Evolutionary conservation across 2,113 vertebrate species (phyloP).

Genomic region (Chroicocephalus ridibundus): DNA sequence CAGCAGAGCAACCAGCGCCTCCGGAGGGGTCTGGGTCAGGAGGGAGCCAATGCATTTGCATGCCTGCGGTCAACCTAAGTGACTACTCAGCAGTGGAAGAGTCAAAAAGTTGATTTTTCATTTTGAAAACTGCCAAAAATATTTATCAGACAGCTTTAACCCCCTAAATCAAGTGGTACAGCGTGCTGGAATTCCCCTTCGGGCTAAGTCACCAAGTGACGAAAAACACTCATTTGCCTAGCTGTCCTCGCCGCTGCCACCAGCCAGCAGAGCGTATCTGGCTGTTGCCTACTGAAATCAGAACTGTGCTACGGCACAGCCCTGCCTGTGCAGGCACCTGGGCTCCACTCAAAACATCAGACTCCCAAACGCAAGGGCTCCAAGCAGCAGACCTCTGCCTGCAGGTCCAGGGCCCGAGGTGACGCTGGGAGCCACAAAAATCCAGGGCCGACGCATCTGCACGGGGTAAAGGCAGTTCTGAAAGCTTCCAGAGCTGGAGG

Average conservation of each 20-base stretch:
- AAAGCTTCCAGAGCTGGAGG: background rate
- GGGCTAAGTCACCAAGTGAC: background rate
- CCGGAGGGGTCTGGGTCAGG: rapidly evolving
- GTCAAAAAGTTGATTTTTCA: background rate
- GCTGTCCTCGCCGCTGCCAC: background rate
- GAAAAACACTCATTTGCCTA: constrained; percentile 33
- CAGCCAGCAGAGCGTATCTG: background rate
- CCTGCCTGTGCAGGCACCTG: background rate
- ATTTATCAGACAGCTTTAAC: background rate
- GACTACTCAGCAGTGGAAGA: background rate
- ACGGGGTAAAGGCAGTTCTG: background rate
- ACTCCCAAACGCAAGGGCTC: background rate
- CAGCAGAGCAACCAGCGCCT: background rate
- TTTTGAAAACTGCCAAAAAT: constrained; percentile 8
- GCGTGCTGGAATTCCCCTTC: constrained; percentile 3
- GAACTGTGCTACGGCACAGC: background rate
- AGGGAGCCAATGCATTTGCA: background rate
- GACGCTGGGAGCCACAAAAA: background rate
- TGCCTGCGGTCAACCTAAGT: background rate
- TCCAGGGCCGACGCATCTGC: rapidly evolving
- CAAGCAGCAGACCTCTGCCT: background rate
- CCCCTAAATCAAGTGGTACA: background rate
- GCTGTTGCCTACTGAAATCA: background rate
- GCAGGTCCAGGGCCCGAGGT: background rate
- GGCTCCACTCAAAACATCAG: background rate